Conservation (phyloP, 2,888 invertebrate genomes). For the Mythimna pallens region DNA sequence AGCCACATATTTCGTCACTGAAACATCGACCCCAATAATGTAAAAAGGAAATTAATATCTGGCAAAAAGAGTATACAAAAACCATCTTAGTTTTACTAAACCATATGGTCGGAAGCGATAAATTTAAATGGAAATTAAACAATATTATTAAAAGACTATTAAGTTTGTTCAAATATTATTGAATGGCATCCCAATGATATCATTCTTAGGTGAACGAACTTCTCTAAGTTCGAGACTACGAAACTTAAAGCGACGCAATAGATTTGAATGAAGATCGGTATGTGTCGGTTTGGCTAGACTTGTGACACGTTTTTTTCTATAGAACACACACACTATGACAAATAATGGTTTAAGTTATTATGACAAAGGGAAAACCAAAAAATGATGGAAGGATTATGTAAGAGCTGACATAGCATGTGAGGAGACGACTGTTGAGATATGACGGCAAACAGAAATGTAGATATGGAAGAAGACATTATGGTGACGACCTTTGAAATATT, state of each 20-base stretch:
- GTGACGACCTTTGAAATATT: too few relatives aligned
- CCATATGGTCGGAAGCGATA: slow-evolving; percentile 56
- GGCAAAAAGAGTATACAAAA: too few relatives aligned
- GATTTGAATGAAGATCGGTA: slow-evolving; percentile 15
- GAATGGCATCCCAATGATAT: slow-evolving; percentile 60
- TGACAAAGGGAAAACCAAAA: too few relatives aligned
- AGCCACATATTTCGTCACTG: neutral
- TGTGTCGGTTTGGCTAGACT: neutral
- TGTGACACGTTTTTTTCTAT: slow-evolving; percentile 1
- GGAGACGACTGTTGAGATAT: too few relatives aligned
- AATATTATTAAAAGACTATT: slow-evolving; percentile 24
- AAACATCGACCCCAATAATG: neutral
- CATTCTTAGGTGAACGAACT: slow-evolving; percentile 62
- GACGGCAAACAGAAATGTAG: too few relatives aligned
- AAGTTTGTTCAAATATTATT: slow-evolving; percentile 23
- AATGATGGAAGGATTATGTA: too few relatives aligned
- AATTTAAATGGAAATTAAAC: slow-evolving; percentile 41
- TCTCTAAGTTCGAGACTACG: slow-evolving; percentile 6
- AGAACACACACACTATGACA: neutral
- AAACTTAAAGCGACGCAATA: slow-evolving; percentile 29
- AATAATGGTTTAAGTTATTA: too few relatives aligned
- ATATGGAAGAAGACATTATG: too few relatives aligned
- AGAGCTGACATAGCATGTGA: too few relatives aligned
- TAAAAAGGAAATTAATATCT: neutral
- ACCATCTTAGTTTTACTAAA: neutral